Evolutionary conservation across 2,113 vertebrate species (phyloP).

Genomic region (Saimiri boliviensis): DNA sequence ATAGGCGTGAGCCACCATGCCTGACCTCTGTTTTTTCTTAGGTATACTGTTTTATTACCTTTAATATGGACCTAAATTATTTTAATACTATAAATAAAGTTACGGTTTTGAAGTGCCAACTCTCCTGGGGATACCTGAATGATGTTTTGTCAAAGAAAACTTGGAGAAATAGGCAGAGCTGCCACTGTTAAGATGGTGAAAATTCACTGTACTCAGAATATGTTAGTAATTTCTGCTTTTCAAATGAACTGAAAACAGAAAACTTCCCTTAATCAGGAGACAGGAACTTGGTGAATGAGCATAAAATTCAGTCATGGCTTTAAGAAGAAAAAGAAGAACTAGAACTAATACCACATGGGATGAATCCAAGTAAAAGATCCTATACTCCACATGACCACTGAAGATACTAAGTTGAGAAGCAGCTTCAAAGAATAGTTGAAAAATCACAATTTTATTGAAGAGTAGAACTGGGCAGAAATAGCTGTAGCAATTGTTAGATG

Average conservation of each 20-base stretch:
- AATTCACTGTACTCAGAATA: not conserved
- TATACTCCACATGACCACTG: not conserved
- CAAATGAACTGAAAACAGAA: slow-evolving; percentile 38
- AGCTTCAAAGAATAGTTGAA: slow-evolving; percentile 18
- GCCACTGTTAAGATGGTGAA: not conserved
- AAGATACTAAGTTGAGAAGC: slow-evolving; percentile 20
- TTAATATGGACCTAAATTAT: slow-evolving; percentile 22
- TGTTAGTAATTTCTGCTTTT: slow-evolving; percentile 30
- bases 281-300: slow-evolving; percentile 47
- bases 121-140: not conserved
- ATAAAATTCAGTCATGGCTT: slow-evolving; percentile 17
- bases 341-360: not conserved
- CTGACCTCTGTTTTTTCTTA: not conserved
- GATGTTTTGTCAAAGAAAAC: slow-evolving; percentile 31
- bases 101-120: not conserved
- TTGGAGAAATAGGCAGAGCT: slow-evolving; percentile 5
- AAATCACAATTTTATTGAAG: slow-evolving; percentile 4
- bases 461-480: not conserved
- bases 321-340: not conserved
- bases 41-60: slow-evolving; percentile 30
- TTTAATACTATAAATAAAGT: slow-evolving; percentile 2
- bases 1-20: not conserved
- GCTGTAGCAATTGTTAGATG: not conserved
- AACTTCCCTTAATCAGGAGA: slow-evolving; percentile 35
- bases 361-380: slow-evolving; percentile 13